Evolutionary conservation across 2,888 invertebrate species (phyloP).

Genomic region (Aphelenchoides bicaudatus): DNA sequence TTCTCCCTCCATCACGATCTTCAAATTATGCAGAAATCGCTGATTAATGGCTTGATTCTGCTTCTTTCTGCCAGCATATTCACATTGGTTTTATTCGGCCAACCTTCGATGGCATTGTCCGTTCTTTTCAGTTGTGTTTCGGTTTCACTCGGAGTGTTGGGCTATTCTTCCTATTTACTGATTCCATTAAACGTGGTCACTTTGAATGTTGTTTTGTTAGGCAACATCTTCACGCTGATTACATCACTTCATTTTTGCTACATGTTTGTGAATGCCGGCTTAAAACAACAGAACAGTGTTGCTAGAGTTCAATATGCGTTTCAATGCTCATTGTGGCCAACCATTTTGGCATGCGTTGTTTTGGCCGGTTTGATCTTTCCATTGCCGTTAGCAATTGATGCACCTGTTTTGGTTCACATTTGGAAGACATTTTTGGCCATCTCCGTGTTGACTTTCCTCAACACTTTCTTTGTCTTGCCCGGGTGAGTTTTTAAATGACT

Average conservation of each 20-base stretch:
- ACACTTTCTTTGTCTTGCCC: slow-evolving; percentile 48
- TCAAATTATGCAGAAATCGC: slow-evolving; percentile 38
- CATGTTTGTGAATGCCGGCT: slow-evolving; percentile 51
- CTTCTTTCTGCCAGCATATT: slow-evolving; percentile 8
- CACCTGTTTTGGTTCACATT: slow-evolving; percentile 47
- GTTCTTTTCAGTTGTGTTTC: slow-evolving; percentile 30
- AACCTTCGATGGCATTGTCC: slow-evolving; percentile 26
- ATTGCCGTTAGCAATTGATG: slow-evolving; percentile 39
- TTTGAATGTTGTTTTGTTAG: slow-evolving; percentile 43
- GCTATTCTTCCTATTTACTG: slow-evolving; percentile 36
- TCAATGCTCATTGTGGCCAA: slow-evolving; percentile 40
- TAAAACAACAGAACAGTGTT: slow-evolving; percentile 38
- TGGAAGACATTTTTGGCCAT: slow-evolving; percentile 48
- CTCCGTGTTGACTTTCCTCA: slow-evolving; percentile 42
- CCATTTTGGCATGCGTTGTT: slow-evolving; percentile 20
- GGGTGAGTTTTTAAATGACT: slow-evolving; percentile 27
- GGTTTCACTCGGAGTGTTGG: slow-evolving; percentile 27
- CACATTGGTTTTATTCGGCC: slow-evolving; percentile 30
- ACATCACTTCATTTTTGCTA: slow-evolving; percentile 53
- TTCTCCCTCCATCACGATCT: slow-evolving; percentile 57
- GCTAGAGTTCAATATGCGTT: slow-evolving; percentile 56
- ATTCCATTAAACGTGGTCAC: slow-evolving; percentile 57
- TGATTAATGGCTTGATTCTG: slow-evolving; percentile 38
- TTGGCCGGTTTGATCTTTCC: slow-evolving; percentile 15
- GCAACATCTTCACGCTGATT: slow-evolving; percentile 47